These are phyloP conservation scores for Tenthredo notha DNA, from an alignment of 2,888 invertebrate genomes.

Conservation along the genomic window DNA sequence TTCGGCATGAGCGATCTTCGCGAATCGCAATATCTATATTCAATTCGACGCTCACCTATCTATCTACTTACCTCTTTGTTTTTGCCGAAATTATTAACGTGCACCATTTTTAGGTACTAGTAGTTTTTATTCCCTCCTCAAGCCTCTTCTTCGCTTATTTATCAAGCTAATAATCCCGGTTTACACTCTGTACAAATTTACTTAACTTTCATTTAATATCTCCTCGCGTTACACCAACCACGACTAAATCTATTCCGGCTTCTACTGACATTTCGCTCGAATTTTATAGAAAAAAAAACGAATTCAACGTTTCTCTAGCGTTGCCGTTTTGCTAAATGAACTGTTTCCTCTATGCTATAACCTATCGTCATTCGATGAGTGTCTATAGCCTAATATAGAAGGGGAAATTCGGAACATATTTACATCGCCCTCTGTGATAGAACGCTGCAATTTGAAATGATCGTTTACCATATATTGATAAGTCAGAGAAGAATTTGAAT, in stretches of 20 bases:
- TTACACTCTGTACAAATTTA: not conserved
- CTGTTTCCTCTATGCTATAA: conserved; percentile 29
- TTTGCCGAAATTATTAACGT: conserved; percentile 49
- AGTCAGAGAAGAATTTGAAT: not conserved
- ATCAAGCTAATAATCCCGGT: not conserved
- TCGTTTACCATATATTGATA: not conserved
- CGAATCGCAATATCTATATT: conserved; percentile 25
- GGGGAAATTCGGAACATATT: conserved; percentile 9
- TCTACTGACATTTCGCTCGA: conserved; percentile 47
- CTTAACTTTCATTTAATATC: conserved; percentile 19
- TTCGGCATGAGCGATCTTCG: not conserved
- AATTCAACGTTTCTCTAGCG: not conserved
- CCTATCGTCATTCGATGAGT: not conserved
- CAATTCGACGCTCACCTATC: conserved; percentile 15
- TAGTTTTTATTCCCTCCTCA: not conserved
- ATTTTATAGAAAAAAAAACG: not conserved
- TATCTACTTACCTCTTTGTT: conserved; percentile 49
- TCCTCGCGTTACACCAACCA: not conserved
- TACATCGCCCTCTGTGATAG: not conserved
- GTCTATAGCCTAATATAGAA: not conserved
- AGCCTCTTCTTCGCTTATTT: not conserved
- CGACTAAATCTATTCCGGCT: conserved; percentile 25
- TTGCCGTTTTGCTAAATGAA: conserved; percentile 38
- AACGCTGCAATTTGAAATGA: not conserved
- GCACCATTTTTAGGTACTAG: conserved; percentile 41